Conservation (phyloP, 2,888 invertebrate genomes). For the Xylota sylvarum region DNA sequence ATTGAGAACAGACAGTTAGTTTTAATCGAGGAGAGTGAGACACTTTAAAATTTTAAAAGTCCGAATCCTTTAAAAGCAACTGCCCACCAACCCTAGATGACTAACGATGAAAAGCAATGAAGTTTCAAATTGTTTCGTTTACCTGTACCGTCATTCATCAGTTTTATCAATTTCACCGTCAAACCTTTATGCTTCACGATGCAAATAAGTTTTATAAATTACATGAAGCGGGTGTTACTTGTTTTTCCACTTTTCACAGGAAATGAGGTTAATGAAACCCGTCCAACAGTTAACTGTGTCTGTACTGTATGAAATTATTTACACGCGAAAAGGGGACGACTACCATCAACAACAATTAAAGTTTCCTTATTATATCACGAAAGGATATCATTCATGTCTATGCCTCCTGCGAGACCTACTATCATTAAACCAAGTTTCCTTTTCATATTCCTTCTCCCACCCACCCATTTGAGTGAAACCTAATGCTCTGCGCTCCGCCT, state of each 20-base stretch:
- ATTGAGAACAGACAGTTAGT: too few species aligned
- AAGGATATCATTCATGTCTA: slow-evolving; percentile 32
- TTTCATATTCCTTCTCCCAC: neutral
- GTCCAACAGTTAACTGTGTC: neutral
- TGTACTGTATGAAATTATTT: slow-evolving; percentile 5
- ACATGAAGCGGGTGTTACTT: neutral
- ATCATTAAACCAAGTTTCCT: slow-evolving; percentile 22
- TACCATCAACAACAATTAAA: slow-evolving; percentile 37
- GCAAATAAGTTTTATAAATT: slow-evolving; percentile 16
- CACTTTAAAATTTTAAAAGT: too few species aligned
- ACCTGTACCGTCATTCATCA: slow-evolving; percentile 2
- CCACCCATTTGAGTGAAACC: neutral
- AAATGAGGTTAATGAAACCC: slow-evolving; percentile 6
- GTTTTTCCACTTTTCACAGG: neutral
- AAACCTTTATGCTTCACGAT: slow-evolving; percentile 7
- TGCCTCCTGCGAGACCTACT: neutral
- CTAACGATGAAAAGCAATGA: neutral
- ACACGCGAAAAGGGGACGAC: slow-evolving; percentile 11
- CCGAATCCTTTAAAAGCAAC: too few species aligned
- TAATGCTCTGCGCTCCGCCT: neutral
- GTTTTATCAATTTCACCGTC: neutral
- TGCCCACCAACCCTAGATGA: neutral
- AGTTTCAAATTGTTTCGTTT: neutral
- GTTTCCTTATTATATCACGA: slow-evolving; percentile 28
- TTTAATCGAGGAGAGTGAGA: too few species aligned